phyloP scores from a whole-genome alignment of 1,140 invertebrate genomes.

The Trachelipus rathkii region DNA sequence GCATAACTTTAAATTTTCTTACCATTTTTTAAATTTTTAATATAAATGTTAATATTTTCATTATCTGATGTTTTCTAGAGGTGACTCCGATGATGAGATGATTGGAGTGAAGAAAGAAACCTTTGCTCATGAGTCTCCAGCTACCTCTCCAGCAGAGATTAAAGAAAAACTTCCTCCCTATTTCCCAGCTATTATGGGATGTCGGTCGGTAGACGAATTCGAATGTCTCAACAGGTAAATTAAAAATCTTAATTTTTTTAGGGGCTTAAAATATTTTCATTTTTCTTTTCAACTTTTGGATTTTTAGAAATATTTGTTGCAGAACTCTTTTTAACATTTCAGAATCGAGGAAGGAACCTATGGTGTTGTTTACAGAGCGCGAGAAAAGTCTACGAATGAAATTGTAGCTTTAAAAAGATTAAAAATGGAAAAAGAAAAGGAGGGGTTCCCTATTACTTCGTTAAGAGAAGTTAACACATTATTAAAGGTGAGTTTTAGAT shows the following conservation, averaged over 20 bases:
- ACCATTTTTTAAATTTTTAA: too few relatives aligned
- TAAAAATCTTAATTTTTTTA: neutral
- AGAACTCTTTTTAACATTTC: neutral
- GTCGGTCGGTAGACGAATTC: slow-evolving; percentile 96
- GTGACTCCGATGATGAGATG: neutral
- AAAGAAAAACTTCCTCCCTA: slow-evolving; percentile 71
- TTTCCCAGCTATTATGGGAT: slow-evolving; percentile 89
- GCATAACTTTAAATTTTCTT: too few relatives aligned
- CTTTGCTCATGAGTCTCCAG: slow-evolving; percentile 45
- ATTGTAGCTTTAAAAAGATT: slow-evolving; percentile 97
- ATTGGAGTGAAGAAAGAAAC: neutral
- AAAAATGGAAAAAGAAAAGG: slow-evolving; percentile 99
- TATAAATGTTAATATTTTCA: too few relatives aligned
- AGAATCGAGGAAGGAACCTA: slow-evolving; percentile 79
- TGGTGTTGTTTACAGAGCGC: slow-evolving; percentile 75
- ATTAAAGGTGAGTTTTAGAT: slow-evolving; percentile 65
- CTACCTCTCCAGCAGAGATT: slow-evolving; percentile 50
- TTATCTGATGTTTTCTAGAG: neutral
- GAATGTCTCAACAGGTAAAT: slow-evolving; percentile 79
- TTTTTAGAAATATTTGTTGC: too few relatives aligned
- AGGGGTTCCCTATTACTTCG: slow-evolving; percentile 99
- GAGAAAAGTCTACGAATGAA: slow-evolving; percentile 92
- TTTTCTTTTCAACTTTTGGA: too few relatives aligned
- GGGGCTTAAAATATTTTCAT: neutral
- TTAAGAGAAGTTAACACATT: slow-evolving; percentile 96